Conservation (phyloP, 2,113 vertebrate genomes). For the Ceuthmochares aereus region DNA sequence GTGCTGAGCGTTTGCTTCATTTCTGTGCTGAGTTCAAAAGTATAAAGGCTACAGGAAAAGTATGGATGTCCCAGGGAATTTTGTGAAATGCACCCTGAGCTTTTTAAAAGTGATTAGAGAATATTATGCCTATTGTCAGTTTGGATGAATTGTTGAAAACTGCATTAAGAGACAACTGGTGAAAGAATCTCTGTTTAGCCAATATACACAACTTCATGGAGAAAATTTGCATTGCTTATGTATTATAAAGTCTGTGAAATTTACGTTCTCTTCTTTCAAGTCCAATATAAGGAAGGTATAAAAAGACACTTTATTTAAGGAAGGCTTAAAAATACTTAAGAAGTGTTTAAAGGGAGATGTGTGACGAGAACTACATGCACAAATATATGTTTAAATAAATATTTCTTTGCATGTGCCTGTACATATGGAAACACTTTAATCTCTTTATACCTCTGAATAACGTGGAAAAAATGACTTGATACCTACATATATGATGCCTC, state of each 20-base stretch:
- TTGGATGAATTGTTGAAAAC: background rate
- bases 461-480: background rate
- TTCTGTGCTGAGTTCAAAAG: background rate
- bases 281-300: background rate
- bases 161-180: background rate
- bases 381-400: background rate
- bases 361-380: background rate
- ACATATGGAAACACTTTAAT: background rate
- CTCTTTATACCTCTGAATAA: too few species aligned
- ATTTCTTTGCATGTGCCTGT: background rate
- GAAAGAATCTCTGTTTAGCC: background rate
- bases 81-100: accelerated
- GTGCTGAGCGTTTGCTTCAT: background rate
- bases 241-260: background rate
- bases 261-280: background rate
- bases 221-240: background rate
- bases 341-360: background rate
- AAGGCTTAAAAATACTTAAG: background rate
- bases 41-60: background rate
- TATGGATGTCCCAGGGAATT: background rate
- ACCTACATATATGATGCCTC: too few species aligned
- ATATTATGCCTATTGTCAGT: background rate
- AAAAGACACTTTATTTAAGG: background rate
- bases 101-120: background rate
- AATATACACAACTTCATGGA: background rate